Percentiles rank a stretch among this genome's conserved stretches.
These are phyloP conservation scores for Pocota personata DNA, from an alignment of 2,888 invertebrate genomes.

Conservation along the genomic window DNA sequence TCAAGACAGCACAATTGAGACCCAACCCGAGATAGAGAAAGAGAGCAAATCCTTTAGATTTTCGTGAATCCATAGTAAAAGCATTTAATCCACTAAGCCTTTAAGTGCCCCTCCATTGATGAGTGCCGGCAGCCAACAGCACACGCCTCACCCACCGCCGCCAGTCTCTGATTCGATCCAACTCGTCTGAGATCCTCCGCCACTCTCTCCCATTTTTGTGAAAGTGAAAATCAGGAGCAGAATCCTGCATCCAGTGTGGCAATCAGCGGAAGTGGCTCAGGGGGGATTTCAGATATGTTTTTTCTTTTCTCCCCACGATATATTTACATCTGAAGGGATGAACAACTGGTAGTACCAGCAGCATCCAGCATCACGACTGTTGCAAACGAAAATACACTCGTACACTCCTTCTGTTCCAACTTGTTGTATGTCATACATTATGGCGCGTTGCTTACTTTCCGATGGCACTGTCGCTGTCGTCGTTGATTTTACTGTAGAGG, in stretches of 20 bases:
- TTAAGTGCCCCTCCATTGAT: conserved; percentile 70
- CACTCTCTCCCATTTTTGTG: conserved; percentile 26
- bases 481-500: conserved; percentile 20
- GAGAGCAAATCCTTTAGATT: conserved; percentile 57
- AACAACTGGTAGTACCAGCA: not conserved
- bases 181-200: conserved; percentile 53
- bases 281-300: not conserved
- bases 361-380: conserved; percentile 34
- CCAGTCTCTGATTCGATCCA: conserved; percentile 41
- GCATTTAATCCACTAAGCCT: conserved; percentile 72
- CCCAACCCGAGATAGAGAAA: conserved; percentile 8
- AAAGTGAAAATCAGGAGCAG: conserved; percentile 69
- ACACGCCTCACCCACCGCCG: conserved; percentile 36
- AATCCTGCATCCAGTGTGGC: conserved; percentile 23
- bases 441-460: conserved; percentile 36
- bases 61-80: conserved; percentile 72
- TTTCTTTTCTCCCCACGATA: not conserved
- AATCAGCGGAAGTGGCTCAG: conserved; percentile 21
- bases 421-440: conserved; percentile 67
- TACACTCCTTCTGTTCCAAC: conserved; percentile 52
- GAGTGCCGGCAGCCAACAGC: conserved; percentile 44
- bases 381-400: conserved; percentile 28
- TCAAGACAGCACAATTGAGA: not conserved
- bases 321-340: not conserved
- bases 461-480: conserved; percentile 25